Evolutionary conservation across 2,113 vertebrate species (phyloP).

Genomic region (Onychostruthus taczanowskii): DNA sequence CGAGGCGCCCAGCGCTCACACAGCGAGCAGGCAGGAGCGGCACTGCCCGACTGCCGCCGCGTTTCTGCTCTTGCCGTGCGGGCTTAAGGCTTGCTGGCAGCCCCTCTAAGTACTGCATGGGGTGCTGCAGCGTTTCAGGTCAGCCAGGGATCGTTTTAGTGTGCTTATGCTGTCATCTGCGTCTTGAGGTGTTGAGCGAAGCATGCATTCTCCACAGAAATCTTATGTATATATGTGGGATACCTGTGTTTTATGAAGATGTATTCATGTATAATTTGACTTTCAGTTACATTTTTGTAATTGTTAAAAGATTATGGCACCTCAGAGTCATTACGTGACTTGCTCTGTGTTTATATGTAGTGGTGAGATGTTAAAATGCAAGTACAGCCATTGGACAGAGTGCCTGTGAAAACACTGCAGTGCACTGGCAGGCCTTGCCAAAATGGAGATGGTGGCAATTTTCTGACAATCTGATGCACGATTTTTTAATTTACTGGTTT

Average conservation of each 20-base stretch:
- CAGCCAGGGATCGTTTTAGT: background rate
- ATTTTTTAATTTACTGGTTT: background rate
- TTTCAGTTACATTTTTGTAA: background rate
- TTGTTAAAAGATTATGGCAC: background rate
- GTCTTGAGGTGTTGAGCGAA: background rate
- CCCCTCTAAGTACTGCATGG: background rate
- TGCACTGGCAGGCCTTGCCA: background rate
- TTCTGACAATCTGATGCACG: background rate
- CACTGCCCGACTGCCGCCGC: background rate
- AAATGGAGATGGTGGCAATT: background rate
- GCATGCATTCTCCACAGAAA: accelerated
- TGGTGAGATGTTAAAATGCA: background rate
- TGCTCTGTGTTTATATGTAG: background rate
- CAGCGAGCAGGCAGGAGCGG: background rate
- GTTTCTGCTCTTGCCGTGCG: accelerated
- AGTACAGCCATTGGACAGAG: background rate
- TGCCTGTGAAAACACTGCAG: background rate
- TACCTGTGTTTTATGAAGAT: background rate
- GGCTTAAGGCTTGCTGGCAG: background rate
- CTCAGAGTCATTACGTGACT: background rate
- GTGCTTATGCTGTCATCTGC: background rate
- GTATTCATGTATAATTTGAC: background rate
- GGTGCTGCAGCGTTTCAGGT: background rate
- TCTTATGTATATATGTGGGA: accelerated
- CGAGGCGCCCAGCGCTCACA: background rate